These are phyloP conservation scores for Agrochola macilenta DNA, from an alignment of 2,888 invertebrate genomes.

Conservation along the genomic window DNA sequence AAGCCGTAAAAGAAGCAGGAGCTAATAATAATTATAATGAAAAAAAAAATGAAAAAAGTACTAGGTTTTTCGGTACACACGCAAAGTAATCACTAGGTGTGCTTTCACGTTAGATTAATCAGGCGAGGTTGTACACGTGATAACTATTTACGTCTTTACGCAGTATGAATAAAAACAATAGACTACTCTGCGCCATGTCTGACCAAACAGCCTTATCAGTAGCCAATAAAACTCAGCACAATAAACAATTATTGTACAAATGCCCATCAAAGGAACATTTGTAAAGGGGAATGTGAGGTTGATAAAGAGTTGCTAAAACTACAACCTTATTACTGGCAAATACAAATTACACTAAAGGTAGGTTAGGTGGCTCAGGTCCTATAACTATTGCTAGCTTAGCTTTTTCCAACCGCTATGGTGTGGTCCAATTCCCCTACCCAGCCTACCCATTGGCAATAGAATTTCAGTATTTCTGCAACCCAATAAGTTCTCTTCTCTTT, in stretches of 20 bases:
- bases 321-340: neutral
- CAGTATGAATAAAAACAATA: constrained; percentile 26
- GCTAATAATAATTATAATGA: no score
- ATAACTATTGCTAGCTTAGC: neutral
- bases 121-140: neutral
- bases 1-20: no score
- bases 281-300: no score
- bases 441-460: neutral
- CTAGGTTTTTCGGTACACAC: neutral
- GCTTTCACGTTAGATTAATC: neutral
- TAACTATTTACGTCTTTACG: neutral
- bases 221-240: constrained; percentile 12
- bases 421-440: neutral
- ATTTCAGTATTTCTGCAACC: neutral
- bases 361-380: neutral
- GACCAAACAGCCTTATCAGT: constrained; percentile 6
- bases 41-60: neutral
- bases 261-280: neutral
- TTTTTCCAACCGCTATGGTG: neutral
- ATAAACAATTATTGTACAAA: neutral
- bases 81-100: neutral
- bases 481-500: neutral
- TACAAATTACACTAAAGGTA: neutral
- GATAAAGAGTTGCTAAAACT: neutral
- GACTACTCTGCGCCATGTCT: neutral